phyloP scores from a whole-genome alignment of 1,140 invertebrate genomes.

The Steinernema feltiae region DNA sequence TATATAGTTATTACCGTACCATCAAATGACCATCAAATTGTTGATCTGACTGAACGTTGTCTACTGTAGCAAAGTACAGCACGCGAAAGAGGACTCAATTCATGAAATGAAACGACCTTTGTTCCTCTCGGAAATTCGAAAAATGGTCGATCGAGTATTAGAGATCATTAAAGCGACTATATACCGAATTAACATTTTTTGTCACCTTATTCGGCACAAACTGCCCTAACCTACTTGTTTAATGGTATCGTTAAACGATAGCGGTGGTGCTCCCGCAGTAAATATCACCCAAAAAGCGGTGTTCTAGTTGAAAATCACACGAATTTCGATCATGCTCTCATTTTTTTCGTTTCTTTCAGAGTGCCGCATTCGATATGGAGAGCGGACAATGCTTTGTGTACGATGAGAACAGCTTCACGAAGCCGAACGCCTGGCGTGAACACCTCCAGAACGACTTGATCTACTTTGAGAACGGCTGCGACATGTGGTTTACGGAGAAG shows the following conservation, averaged over 20 bases:
- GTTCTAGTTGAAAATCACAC: conserved; percentile 16
- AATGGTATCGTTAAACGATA: background rate
- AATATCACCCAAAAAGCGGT: background rate
- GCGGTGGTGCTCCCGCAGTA: background rate
- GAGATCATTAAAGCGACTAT: background rate
- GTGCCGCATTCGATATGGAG: conserved; percentile 26
- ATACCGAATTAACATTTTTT: background rate
- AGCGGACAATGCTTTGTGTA: conserved; percentile 27
- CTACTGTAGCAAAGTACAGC: no score
- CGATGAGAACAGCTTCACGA: conserved; percentile 26
- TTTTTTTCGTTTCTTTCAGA: conserved; percentile 22
- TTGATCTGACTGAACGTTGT: no score
- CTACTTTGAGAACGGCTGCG: conserved; percentile 38
- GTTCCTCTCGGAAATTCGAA: no score
- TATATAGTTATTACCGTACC: no score
- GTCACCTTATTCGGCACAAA: background rate
- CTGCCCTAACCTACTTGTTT: background rate
- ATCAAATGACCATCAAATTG: no score
- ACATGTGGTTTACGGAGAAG: conserved; percentile 9
- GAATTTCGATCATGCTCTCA: conserved; percentile 10
- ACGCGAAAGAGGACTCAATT: no score
- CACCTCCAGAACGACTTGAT: conserved; percentile 16
- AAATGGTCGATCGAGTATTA: no score
- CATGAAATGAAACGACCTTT: background rate
- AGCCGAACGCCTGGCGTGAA: conserved; percentile 18